phyloP scores from a whole-genome alignment of 2,797 vertebrate species.

The Platyrinchus mystaceus region DNA sequence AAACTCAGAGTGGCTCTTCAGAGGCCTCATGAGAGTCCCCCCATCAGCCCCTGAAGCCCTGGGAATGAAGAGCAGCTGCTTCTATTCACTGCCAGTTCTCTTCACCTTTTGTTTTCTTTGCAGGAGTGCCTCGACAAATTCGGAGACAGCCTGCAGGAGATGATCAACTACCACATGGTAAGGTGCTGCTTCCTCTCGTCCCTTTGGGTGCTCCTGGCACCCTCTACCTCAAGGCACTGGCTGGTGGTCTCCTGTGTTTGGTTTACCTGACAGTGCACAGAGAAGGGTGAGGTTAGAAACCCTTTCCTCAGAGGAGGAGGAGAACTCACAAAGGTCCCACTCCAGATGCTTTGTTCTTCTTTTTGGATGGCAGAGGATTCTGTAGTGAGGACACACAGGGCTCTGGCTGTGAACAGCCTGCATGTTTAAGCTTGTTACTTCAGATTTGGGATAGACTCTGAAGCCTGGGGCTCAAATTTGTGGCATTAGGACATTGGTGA shows the following conservation, averaged over 20 bases:
- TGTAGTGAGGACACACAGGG: background rate
- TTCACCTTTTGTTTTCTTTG: background rate
- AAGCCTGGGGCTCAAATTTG: background rate
- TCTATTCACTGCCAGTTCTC: background rate
- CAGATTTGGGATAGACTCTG: background rate
- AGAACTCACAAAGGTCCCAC: background rate
- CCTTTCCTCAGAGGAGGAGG: background rate
- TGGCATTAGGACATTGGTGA: background rate
- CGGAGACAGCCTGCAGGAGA: conserved; percentile 93
- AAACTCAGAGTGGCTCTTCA: background rate
- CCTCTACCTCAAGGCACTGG: background rate
- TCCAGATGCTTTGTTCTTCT: background rate
- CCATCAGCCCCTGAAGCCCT: background rate
- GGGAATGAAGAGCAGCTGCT: background rate
- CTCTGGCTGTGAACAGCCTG: background rate
- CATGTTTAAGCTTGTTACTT: background rate
- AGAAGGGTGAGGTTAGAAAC: background rate
- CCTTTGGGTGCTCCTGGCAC: background rate
- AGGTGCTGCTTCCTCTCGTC: conserved; percentile 1
- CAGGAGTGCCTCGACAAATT: conserved; percentile 96
- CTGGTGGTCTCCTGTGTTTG: background rate
- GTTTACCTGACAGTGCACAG: background rate
- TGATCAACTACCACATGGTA: conserved; percentile 98
- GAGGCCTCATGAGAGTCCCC: background rate
- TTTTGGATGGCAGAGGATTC: background rate